Evolutionary conservation across 2,888 invertebrate genomes (phyloP), one percentile per base, ranked within the genome.

Genomic region (Cryptocheilus praepositus): DNA sequence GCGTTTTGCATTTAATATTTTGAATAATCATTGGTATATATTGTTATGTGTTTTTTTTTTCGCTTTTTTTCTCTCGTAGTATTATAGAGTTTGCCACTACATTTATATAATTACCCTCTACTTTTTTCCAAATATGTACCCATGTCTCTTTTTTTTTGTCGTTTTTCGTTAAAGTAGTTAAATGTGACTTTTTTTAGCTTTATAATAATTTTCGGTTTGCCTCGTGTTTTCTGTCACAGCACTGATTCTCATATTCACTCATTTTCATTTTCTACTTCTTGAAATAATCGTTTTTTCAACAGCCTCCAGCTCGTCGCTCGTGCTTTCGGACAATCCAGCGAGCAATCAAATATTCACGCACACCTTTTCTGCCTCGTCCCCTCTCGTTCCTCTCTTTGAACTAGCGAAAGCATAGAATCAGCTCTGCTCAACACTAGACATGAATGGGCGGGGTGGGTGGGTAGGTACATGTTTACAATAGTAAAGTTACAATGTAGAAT

Each of bases 111-210:
- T 85, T 79, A 85, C 81, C 80, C 81, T 61, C 64, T 79, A 77
- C 85, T 86, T 86, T 78, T 73, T 81, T 83, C 82, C 82, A 83
- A 86, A 85, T 85, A 85, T 83, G 81, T 85, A 84, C 77, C 81
- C 80, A 78, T 75, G 36, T 36, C 8, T 36, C 11, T 36, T 36
- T 36, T 36, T 36, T 36, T 36, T 36, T 4, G 36, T 36, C 7
- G 36, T 36, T 36, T 36, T 36, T 36, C 69, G 77, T 80, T 74
- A 74, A 75, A 64, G 76, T 80, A 74, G 69, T 65, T 77, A 78
- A 81, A 76, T 76, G 80, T 73, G 76, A 74, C 36, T 36, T 36
- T 36, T 66, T 72, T 74, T 66, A 74, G 58, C 61, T 70, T 76
- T 71, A 68, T 71, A 58, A 73, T 74, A 71, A 70, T 72, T 74